Percentiles rank a stretch among this genome's conserved stretches.
These are phyloP conservation scores for Engystomops pustulosus DNA, from an alignment of 2,113 vertebrate species.

Conservation along the genomic window DNA sequence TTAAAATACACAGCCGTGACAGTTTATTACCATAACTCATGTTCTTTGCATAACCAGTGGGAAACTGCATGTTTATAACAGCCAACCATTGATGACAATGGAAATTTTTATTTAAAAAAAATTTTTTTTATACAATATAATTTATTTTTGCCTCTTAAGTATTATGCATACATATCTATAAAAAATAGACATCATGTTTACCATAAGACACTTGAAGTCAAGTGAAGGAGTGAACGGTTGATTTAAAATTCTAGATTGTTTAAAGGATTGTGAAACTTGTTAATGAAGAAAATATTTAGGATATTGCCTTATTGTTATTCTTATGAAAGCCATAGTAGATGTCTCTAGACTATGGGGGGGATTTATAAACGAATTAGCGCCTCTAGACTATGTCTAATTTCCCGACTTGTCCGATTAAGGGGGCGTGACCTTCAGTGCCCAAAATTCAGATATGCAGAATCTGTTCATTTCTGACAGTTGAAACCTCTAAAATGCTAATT, in stretches of 20 bases:
- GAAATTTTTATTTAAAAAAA: too few relatives aligned
- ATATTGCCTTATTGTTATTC: background rate
- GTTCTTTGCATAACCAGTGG: background rate
- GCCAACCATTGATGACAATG: background rate
- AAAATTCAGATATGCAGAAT: too few relatives aligned
- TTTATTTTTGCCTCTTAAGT: background rate
- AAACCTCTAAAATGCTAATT: too few relatives aligned
- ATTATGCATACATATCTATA: background rate
- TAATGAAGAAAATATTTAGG: background rate
- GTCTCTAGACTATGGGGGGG: background rate
- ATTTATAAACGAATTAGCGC: too few relatives aligned
- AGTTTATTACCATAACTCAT: background rate
- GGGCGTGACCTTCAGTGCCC: too few relatives aligned
- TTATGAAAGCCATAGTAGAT: background rate
- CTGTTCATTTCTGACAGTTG: too few relatives aligned
- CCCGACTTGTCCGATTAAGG: too few relatives aligned
- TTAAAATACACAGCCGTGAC: background rate
- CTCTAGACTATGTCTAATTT: too few relatives aligned
- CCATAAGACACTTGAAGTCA: background rate
- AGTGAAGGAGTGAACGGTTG: background rate
- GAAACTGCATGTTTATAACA: background rate
- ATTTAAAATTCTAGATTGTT: background rate
- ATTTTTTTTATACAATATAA: too few relatives aligned
- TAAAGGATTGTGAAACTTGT: background rate
- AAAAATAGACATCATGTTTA: background rate